Evolutionary conservation across 2,888 invertebrate genomes (phyloP).

Genomic region (Pecten maximus): DNA sequence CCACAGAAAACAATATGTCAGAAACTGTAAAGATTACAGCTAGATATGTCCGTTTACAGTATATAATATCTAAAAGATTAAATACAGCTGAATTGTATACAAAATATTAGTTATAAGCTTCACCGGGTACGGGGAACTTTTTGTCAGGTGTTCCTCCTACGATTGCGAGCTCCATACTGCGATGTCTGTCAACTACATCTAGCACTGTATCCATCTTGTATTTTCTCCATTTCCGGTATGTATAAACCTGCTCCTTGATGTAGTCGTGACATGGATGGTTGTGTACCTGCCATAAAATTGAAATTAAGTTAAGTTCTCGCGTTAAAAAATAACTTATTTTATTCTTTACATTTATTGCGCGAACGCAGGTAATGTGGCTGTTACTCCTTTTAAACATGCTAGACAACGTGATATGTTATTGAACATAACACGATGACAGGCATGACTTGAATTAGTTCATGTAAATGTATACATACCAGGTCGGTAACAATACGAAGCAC

Average conservation of each 20-base stretch:
- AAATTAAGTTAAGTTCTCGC: too few relatives aligned
- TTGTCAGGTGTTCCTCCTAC: background rate
- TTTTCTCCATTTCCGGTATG: constrained; percentile 67
- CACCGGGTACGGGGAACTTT: background rate
- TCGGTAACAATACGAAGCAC: constrained; percentile 72
- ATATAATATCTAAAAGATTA: too few relatives aligned
- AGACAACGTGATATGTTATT: too few relatives aligned
- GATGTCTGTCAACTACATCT: constrained; percentile 51
- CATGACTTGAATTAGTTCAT: background rate
- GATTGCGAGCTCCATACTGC: background rate
- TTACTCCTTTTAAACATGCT: too few relatives aligned
- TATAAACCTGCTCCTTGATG: constrained; percentile 65
- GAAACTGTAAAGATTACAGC: too few relatives aligned
- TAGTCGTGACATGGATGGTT: constrained; percentile 68
- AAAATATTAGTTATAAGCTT: background rate
- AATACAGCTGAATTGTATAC: too few relatives aligned
- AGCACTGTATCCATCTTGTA: constrained; percentile 66
- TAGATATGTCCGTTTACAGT: too few relatives aligned
- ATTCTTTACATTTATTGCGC: too few relatives aligned
- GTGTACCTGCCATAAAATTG: constrained; percentile 64
- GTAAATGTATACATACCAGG: constrained; percentile 61
- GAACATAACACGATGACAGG: background rate
- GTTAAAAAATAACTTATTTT: too few relatives aligned
- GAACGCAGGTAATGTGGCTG: too few relatives aligned
- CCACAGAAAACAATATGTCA: too few relatives aligned